Conservation (phyloP, 2,113 vertebrate species). For the Leptocoma aspasia region DNA sequence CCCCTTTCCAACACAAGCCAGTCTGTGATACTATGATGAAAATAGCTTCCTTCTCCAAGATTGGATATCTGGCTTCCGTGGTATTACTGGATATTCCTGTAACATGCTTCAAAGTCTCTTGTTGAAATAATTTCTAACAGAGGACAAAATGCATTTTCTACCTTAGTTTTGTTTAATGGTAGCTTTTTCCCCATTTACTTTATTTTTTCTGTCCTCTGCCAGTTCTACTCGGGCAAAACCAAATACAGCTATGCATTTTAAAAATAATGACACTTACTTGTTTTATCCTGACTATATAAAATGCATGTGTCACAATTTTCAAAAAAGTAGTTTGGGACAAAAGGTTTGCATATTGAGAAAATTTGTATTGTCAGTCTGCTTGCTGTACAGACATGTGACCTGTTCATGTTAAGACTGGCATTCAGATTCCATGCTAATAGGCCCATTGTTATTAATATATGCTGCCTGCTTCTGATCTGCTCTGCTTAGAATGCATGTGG, state of each 20-base stretch:
- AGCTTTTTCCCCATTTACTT: neutral
- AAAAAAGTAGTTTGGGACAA: neutral
- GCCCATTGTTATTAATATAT: conserved; percentile 41
- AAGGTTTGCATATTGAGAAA: neutral
- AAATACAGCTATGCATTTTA: neutral
- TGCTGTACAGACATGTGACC: neutral
- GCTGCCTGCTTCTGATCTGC: neutral
- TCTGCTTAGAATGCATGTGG: conserved; percentile 44
- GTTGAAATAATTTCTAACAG: neutral
- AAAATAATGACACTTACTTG: neutral
- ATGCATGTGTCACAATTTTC: neutral
- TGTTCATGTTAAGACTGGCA: neutral
- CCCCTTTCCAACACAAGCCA: neutral
- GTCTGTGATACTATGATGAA: neutral
- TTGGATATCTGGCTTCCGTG: neutral
- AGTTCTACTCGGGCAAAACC: neutral
- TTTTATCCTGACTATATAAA: neutral
- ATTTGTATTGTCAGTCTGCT: conserved; percentile 4
- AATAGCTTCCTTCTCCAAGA: neutral
- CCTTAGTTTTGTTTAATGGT: neutral
- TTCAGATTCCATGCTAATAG: conserved; percentile 41
- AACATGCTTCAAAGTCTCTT: neutral
- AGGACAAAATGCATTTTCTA: neutral
- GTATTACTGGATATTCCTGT: neutral
- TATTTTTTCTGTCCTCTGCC: neutral